Evolutionary conservation across 2,888 invertebrate species (phyloP).

Genomic region (Leucania comma): DNA sequence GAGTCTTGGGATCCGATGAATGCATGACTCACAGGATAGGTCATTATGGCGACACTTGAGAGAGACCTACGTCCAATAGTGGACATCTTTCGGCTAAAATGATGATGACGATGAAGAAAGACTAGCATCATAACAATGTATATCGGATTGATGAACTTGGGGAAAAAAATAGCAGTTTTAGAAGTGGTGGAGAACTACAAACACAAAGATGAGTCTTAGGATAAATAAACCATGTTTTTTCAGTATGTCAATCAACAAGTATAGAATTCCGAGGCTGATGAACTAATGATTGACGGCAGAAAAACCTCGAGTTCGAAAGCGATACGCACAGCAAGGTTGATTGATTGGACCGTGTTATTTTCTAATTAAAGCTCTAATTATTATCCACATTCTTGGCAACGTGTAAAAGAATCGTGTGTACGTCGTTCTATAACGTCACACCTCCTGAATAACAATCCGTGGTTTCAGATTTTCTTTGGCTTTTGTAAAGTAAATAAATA

Average conservation of each 20-base stretch:
- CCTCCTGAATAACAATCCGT: slow-evolving; percentile 23
- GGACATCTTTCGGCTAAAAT: no score
- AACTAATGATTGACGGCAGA: slow-evolving; percentile 10
- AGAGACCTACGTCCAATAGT: no score
- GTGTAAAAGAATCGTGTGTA: slow-evolving; percentile 14
- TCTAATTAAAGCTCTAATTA: slow-evolving; percentile 24
- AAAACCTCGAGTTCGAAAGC: neutral
- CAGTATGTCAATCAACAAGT: slow-evolving; percentile 12
- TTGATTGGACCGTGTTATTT: slow-evolving; percentile 38
- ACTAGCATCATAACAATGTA: neutral
- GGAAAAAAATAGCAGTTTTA: neutral
- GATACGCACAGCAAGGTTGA: slow-evolving; percentile 13
- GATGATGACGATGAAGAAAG: neutral
- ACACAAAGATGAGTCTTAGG: neutral
- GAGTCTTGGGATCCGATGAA: no score
- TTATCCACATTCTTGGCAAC: slow-evolving; percentile 48
- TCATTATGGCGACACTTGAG: no score
- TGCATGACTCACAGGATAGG: no score
- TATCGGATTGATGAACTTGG: neutral
- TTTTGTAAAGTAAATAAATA: slow-evolving; percentile 21
- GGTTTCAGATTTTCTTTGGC: slow-evolving; percentile 30
- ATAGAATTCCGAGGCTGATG: neutral
- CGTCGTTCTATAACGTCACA: slow-evolving; percentile 36
- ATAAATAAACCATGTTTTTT: neutral
- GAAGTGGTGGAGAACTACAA: neutral